phyloP scores from a whole-genome alignment of 1,140 invertebrate species.

The Drosophila bocqueti region DNA sequence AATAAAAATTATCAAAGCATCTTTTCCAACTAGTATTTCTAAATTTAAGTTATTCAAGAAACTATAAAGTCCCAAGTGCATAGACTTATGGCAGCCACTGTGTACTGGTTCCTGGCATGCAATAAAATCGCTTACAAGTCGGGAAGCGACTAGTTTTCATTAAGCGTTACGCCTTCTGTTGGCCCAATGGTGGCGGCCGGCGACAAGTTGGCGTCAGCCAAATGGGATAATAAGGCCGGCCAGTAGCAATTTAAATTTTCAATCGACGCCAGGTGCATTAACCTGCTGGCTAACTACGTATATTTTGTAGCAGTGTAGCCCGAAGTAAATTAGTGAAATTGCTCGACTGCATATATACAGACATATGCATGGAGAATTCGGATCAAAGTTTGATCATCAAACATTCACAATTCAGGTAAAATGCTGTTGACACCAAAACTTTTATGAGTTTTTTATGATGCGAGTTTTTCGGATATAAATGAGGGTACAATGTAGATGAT shows the following conservation, averaged over 20 bases:
- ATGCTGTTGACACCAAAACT: slow-evolving; percentile 32
- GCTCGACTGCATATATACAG: background rate
- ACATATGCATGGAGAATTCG: background rate
- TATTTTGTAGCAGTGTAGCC: slow-evolving; percentile 10
- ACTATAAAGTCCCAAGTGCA: background rate
- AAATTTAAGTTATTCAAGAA: background rate
- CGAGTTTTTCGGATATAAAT: slow-evolving; percentile 12
- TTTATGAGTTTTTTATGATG: slow-evolving; percentile 36
- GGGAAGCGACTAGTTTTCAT: slow-evolving; percentile 56
- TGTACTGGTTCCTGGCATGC: slow-evolving; percentile 7
- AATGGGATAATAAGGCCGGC: slow-evolving; percentile 68
- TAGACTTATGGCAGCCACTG: slow-evolving; percentile 9
- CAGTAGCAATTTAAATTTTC: slow-evolving; percentile 20
- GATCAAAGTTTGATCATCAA: slow-evolving; percentile 30
- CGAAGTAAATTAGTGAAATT: slow-evolving; percentile 9
- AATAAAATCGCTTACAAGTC: slow-evolving; percentile 36
- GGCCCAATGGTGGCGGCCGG: slow-evolving; percentile 39
- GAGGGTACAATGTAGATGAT: slow-evolving; percentile 15
- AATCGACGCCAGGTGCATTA: slow-evolving; percentile 46
- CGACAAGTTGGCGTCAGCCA: slow-evolving; percentile 76
- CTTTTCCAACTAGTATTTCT: no score
- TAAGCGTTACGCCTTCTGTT: slow-evolving; percentile 53
- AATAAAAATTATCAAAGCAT: background rate
- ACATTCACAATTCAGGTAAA: slow-evolving; percentile 30
- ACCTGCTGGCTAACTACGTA: background rate